Conservation (phyloP, 2,113 vertebrate genomes). For the Alces alces region DNA sequence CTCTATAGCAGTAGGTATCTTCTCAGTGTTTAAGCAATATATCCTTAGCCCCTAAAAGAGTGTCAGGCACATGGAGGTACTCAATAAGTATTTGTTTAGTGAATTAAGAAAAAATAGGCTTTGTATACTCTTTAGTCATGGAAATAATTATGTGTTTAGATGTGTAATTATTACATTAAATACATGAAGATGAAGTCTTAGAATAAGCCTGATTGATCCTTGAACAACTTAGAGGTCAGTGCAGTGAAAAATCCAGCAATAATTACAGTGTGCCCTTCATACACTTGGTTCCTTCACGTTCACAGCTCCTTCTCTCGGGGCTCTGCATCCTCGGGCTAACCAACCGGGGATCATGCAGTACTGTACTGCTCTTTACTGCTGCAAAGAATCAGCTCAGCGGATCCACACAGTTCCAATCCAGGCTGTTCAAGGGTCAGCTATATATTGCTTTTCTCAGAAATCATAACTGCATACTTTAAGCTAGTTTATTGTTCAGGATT, state of each 20-base stretch:
- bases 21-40: not conserved
- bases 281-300: not conserved
- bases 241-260: not conserved
- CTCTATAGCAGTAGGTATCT: not conserved
- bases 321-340: not conserved
- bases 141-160: slow-evolving; percentile 4
- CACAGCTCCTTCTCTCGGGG: not conserved
- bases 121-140: not conserved
- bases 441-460: not conserved
- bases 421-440: not conserved
- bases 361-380: not conserved
- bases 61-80: not conserved
- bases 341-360: not conserved
- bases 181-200: not conserved
- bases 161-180: not conserved
- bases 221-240: not conserved
- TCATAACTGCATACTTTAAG: not conserved
- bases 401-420: not conserved
- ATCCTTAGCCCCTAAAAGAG: not conserved
- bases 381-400: not conserved
- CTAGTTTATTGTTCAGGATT: slow-evolving; percentile 1
- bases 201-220: not conserved
- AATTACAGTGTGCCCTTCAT: not conserved
- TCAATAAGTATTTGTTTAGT: not conserved
- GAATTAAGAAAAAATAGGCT: not conserved